Evolutionary conservation across 2,113 vertebrate genomes (phyloP), one percentile per base, ranked within the genome.

Genomic region (Monarcha castaneiventris): DNA sequence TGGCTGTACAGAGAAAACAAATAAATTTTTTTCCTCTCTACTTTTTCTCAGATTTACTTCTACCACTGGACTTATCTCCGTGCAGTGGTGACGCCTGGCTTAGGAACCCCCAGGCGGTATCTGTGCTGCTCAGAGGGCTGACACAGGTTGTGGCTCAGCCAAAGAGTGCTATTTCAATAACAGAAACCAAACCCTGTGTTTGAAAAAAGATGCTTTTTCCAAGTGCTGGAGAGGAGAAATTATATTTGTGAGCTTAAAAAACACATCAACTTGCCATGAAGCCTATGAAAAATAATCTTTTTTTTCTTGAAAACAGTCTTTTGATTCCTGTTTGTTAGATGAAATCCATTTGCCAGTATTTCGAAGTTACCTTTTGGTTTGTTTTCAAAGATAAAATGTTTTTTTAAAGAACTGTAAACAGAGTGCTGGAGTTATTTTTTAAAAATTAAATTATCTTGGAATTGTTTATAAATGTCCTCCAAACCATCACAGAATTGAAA

Each of bases 311-410:
- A 91, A 95, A 85, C n/a, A 87, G 27, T 37, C 19, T 87, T 48
- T 87, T 82, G 37, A 85, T 90, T 95, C n/a, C 10, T 76, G 32
- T 37, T 66, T 37, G 16, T 61, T 72, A 61, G 46, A 76, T 23
- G 17, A 90, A 91, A 69, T 25, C 5, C 3, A 23, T 83, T 84
- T 93, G 44, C 49, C 78, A 94, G 39, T 68, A 74, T 87, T 95
- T 94, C 82, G 29, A 83, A 68, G 71, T 79, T 87, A 93, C 63
- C 44, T 91, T 95, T 77, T 64, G 32, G 32, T n/a, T 93, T 95
- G 63, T 82, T 91, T 90, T 83, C 76, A 75, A 93, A 90, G 55
- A 84, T 26, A 78, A 84, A 64, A 64, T 87, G 4, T 16, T 71
- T 75, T 81, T 89, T 69, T 30, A 55, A 82, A 63, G 20, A 25